Conservation (phyloP, 92 coral and sea anemone genomes). For the Galaxea fascicularis region DNA sequence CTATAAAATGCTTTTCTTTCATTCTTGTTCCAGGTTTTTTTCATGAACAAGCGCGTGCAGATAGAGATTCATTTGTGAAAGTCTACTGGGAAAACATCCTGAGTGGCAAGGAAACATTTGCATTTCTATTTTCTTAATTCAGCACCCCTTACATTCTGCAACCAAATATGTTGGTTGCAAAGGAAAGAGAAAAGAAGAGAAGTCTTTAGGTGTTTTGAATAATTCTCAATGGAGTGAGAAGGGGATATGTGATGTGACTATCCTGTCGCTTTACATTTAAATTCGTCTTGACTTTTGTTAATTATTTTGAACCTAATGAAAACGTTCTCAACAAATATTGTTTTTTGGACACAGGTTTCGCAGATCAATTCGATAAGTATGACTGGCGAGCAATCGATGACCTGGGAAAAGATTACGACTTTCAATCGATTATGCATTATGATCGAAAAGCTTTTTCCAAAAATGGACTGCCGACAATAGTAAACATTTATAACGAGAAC, state of each 20-base stretch:
- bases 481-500: conserved; percentile 55
- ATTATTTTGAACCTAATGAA: too few species aligned
- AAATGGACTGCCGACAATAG: conserved; percentile 75
- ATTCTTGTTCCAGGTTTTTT: conserved; percentile 55
- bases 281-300: too few species aligned
- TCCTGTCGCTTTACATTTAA: too few species aligned
- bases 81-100: conserved; percentile 69
- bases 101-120: conserved; percentile 24
- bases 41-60: conserved; percentile 72
- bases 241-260: too few species aligned
- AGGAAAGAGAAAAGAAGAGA: too few species aligned
- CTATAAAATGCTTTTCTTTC: neutral
- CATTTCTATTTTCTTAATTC: neutral
- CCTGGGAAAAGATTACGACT: conserved; percentile 75
- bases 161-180: too few species aligned
- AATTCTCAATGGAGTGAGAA: too few species aligned
- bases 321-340: too few species aligned
- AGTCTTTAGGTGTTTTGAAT: too few species aligned
- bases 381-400: conserved; percentile 65
- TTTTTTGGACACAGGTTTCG: conserved; percentile 43
- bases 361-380: conserved; percentile 77
- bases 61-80: conserved; percentile 55
- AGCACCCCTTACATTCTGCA: too few species aligned
- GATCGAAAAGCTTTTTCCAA: conserved; percentile 70
- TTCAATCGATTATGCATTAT: conserved; percentile 83